A percentile compares a stretch with the other conserved stretches of the same genome.
Conservation (phyloP, 2,888 invertebrate species). For the Melanostoma scalare region DNA sequence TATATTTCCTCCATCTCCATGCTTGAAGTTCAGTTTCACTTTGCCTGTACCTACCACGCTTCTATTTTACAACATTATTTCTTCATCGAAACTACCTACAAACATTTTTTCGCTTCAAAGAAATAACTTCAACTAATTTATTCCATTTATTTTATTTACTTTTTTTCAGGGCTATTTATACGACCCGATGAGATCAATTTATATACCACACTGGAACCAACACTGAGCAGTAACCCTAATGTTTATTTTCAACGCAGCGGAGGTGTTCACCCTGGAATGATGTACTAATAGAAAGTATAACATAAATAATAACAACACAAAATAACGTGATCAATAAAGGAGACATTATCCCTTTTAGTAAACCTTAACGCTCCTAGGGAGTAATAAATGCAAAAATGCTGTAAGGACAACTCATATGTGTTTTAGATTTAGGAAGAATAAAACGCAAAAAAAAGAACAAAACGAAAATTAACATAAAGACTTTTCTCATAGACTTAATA, state of each 20-base stretch:
- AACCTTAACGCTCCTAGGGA: constrained; percentile 66
- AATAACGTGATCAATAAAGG: constrained; percentile 33
- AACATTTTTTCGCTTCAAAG: not conserved
- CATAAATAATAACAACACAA: constrained; percentile 38
- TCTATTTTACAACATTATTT: not conserved
- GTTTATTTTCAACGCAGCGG: constrained; percentile 94
- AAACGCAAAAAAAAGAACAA: constrained; percentile 13
- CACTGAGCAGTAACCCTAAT: constrained; percentile 94
- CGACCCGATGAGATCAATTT: constrained; percentile 92
- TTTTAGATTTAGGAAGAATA: not conserved
- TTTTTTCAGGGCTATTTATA: constrained; percentile 87
- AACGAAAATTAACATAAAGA: constrained; percentile 59
- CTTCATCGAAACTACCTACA: not conserved
- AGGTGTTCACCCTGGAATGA: constrained; percentile 93
- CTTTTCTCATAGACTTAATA: constrained; percentile 72
- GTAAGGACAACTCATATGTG: constrained; percentile 26
- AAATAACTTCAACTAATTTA: not conserved
- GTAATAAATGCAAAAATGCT: constrained; percentile 40
- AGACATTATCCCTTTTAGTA: not conserved
- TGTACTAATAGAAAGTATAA: constrained; percentile 85
- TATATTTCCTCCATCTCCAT: too few species aligned
- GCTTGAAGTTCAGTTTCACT: too few species aligned
- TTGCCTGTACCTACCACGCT: too few species aligned
- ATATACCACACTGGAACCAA: constrained; percentile 92
- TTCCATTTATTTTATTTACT: not conserved